Evolutionary conservation across 2,113 vertebrate species (phyloP).

Genomic region (Aptenodytes forsteri): DNA sequence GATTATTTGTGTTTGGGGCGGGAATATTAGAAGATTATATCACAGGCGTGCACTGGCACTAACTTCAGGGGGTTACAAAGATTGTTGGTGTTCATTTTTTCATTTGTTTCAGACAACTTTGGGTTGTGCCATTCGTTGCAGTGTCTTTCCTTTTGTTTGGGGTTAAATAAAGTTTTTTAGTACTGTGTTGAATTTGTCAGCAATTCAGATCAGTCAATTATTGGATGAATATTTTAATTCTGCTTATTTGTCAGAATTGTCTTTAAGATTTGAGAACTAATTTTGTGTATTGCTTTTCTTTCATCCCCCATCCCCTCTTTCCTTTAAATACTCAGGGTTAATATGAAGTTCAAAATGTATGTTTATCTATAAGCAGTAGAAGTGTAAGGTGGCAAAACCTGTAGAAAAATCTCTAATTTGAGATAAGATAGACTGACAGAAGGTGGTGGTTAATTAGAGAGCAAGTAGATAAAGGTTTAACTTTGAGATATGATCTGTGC

Average conservation of each 20-base stretch:
- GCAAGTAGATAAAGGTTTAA: background rate
- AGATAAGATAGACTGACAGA: background rate
- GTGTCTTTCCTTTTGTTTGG: background rate
- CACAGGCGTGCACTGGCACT: accelerated
- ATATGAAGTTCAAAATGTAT: background rate
- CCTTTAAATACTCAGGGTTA: background rate
- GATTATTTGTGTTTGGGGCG: background rate
- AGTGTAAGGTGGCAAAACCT: background rate
- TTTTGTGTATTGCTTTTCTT: background rate
- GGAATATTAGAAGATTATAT: background rate
- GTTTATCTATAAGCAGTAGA: background rate
- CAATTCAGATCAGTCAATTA: background rate
- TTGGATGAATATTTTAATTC: background rate
- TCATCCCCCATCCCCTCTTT: accelerated
- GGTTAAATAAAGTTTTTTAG: background rate
- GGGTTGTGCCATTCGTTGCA: background rate
- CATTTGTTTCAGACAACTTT: background rate
- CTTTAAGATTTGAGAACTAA: background rate
- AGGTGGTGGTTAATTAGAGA: background rate
- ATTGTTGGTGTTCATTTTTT: background rate
- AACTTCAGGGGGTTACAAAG: accelerated
- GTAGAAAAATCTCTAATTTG: background rate
- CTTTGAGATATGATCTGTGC: background rate
- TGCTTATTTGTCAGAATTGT: background rate
- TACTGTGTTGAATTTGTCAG: background rate